Conservation (phyloP, 2,888 invertebrate species). For the Cylloceria caligata region DNA sequence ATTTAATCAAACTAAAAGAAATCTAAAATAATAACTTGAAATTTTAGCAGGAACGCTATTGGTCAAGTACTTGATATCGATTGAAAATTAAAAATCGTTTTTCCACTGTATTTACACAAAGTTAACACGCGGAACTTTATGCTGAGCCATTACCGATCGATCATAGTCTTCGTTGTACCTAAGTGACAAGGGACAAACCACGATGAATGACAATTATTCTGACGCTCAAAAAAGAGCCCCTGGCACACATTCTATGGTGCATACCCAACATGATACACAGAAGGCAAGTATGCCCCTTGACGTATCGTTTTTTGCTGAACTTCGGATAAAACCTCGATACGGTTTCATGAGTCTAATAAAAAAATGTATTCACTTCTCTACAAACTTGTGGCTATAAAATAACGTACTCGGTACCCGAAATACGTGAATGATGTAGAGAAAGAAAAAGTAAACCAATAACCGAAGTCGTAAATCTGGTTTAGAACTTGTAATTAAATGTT, state of each 20-base stretch:
- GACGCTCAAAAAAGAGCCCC: conserved; percentile 8
- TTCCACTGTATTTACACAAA: background rate
- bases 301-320: background rate
- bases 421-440: background rate
- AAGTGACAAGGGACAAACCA: background rate
- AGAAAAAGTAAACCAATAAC: background rate
- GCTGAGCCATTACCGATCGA: conserved; percentile 26
- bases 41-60: too few species aligned
- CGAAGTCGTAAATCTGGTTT: too few species aligned
- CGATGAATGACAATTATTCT: background rate
- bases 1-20: too few species aligned
- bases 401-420: background rate
- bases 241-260: background rate
- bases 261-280: background rate
- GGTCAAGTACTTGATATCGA: background rate
- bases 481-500: too few species aligned
- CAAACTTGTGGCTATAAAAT: background rate
- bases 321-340: background rate
- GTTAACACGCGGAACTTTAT: background rate
- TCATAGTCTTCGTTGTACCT: background rate
- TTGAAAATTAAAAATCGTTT: background rate
- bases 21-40: too few species aligned
- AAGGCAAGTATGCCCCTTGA: background rate
- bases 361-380: conserved; percentile 7
- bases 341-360: too few species aligned